Percentiles rank a stretch among this genome's conserved stretches.
phyloP scores from a whole-genome alignment of 1,140 invertebrate genomes.

The Anadara kagoshimensis region DNA sequence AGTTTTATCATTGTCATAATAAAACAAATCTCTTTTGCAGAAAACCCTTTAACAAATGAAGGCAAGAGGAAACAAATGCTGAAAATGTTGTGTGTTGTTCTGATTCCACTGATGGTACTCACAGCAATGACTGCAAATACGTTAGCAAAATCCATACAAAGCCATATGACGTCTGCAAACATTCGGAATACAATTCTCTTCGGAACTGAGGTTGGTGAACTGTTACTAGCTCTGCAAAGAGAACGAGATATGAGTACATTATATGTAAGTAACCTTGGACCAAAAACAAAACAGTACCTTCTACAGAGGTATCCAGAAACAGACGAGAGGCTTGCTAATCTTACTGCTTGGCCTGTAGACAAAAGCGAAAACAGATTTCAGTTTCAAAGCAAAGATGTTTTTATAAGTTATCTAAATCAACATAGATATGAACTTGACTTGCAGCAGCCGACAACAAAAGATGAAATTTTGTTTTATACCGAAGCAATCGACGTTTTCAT shows the following conservation, averaged over 20 bases:
- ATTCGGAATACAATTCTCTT: constrained; percentile 3
- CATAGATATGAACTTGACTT: constrained; percentile 43
- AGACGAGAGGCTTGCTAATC: constrained; percentile 50
- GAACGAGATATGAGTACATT: constrained; percentile 65
- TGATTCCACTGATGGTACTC: constrained; percentile 55
- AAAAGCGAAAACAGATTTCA: constrained; percentile 31
- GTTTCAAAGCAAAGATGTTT: constrained; percentile 53
- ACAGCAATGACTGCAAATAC: constrained; percentile 58
- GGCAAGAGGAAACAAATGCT: constrained; percentile 61
- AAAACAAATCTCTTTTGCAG: constrained; percentile 29
- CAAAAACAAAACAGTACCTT: constrained; percentile 56
- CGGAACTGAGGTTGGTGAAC: constrained; percentile 29
- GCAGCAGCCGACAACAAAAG: constrained; percentile 3
- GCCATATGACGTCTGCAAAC: constrained; percentile 43
- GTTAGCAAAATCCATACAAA: constrained; percentile 53
- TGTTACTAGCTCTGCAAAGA: constrained; percentile 50
- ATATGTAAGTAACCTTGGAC: constrained; percentile 56
- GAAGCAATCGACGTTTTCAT: constrained; percentile 38
- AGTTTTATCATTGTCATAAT: too few species aligned
- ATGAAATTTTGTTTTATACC: constrained; percentile 35
- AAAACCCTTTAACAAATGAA: constrained; percentile 57
- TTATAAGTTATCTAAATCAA: constrained; percentile 46
- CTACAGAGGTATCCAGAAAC: constrained; percentile 56
- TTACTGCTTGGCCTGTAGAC: constrained; percentile 54
- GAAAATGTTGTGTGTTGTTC: constrained; percentile 57